Base-by-base conservation (phyloP, 2,888 invertebrate species). In the Protodeltote pygarga region DNA sequence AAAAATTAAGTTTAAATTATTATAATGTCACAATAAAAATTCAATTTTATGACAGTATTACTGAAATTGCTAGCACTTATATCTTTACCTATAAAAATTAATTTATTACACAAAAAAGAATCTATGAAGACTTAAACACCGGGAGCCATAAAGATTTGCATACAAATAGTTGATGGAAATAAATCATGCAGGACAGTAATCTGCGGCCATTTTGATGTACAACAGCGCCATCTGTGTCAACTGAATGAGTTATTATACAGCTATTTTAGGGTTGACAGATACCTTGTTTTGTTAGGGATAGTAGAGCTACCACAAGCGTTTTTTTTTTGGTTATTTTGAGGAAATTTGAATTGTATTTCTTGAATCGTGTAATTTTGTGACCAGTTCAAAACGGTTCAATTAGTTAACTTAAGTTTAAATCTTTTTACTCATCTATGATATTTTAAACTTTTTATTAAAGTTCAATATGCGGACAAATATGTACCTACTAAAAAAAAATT, bases 161-260 rank as follows among this genome's bases (percentile, higher is more conserved):
- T 84, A 82, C 82, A 81, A 79, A 83, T 80, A 81, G 79, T 85
- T 87, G 86, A 86, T 77, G 84, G 61, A 64, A 73, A 90, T 90
- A 89, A 90, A 90, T 91, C 90, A 90, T 79, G 50, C 63, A 72
- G 75, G 85, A 88, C 87, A 79, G 81, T 87, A 89, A 89, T 87
- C 88, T 81, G 86, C 79, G 83, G 86, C 83, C 86, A 83, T 86
- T 89, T 89, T 91, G 91, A 90, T 87, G 85, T 83, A 85, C 83
- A 80, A 75, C 85, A 87, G 81, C 87, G 89, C 89, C 90, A 91
- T 90, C 90, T 91, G 91, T 90, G 91, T 90, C 90, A 88, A 85
- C 85, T 78, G 80, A 78, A 86, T 90, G 91, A 90, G 85, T 89
- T 91, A 91, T 89, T 89, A 84, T 83, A 71, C 76, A 70, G 62